phyloP scores from a whole-genome alignment of 2,888 invertebrate genomes.

The Brachynemurus nebulosus region DNA sequence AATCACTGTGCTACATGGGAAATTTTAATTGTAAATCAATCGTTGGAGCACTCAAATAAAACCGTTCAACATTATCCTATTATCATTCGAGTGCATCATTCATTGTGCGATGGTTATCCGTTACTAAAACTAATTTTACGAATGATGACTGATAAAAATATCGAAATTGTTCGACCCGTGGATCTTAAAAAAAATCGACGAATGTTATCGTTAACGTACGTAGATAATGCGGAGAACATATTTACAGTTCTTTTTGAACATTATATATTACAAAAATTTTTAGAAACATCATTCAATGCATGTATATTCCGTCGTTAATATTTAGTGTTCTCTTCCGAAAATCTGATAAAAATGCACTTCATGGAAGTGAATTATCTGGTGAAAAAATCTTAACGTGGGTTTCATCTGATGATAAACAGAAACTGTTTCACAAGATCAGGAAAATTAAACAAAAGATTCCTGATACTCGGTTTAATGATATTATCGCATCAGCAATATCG shows the following conservation, averaged over 20 bases:
- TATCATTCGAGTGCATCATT: slow-evolving; percentile 39
- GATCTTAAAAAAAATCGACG: no score
- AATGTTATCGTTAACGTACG: no score
- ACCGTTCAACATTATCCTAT: slow-evolving; percentile 26
- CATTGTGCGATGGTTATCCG: slow-evolving; percentile 39
- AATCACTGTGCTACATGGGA: slow-evolving; percentile 36
- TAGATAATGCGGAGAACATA: no score
- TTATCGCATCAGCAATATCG: slow-evolving; percentile 35
- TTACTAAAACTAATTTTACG: slow-evolving; percentile 35
- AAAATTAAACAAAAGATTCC: slow-evolving; percentile 26
- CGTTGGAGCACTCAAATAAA: slow-evolving; percentile 17
- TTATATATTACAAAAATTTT: no score
- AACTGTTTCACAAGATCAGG: slow-evolving; percentile 29
- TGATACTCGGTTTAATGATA: slow-evolving; percentile 33
- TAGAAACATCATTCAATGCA: background rate
- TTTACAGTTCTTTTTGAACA: no score
- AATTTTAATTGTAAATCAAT: slow-evolving; percentile 31
- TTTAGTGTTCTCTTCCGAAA: background rate
- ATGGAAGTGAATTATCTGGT: slow-evolving; percentile 32
- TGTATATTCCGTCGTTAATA: background rate
- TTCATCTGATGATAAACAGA: slow-evolving; percentile 24
- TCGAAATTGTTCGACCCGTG: background rate
- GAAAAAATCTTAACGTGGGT: slow-evolving; percentile 32
- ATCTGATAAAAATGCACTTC: slow-evolving; percentile 32
- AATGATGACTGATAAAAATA: slow-evolving; percentile 29